Base-by-base conservation (phyloP, 1,140 invertebrate species). In the Drosophila truncata region DNA sequence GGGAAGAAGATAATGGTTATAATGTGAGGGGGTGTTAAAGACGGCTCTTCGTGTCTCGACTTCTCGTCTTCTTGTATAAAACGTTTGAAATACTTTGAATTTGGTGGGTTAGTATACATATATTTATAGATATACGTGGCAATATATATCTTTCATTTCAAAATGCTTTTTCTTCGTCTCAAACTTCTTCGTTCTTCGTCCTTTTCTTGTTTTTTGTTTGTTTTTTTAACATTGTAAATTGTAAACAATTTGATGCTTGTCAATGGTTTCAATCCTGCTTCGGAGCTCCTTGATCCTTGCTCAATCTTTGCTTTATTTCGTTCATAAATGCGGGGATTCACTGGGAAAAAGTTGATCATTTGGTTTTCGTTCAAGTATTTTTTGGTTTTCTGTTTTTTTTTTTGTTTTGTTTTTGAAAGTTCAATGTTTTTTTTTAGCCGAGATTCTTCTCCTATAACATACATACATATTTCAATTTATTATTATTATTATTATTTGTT, bases 41-140 rank as follows among this genome's bases (percentile, higher is more conserved):
- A 55, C 52, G 52, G 52, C 52, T 55, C 47, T 61, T 61, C n/a
- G 42, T 29, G 25, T 47, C 44, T 65, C 39, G 61, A 37, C 27
- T 58, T 47, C 46, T n/a, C 55, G 57, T 58, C 65, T 63, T 50
- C 49, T 69, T 69, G 57, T 88, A 81, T 82, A 86, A 86, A 86
- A 86, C 82, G 49, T 85, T 90, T 90, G 85, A 91, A 90, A 90
- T 90, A 90, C 85, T 91, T 90, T 90, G 85, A 90, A 90, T 90
- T 90, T 90, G 85, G 85, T 90, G 85, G 85, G 85, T 90, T 90
- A 90, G 85, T 90, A 90, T 90, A 90, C 85, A 88, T 90, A 90
- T 90, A 90, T 90, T 90, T 90, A 90, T 90, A 90, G 86, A 88
- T 88, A 88, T 88, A 88, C 85, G 78, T 86, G 62, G 71, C 69